phyloP scores from a whole-genome alignment of 2,888 invertebrate species.

The Ichneumon xanthorius region DNA sequence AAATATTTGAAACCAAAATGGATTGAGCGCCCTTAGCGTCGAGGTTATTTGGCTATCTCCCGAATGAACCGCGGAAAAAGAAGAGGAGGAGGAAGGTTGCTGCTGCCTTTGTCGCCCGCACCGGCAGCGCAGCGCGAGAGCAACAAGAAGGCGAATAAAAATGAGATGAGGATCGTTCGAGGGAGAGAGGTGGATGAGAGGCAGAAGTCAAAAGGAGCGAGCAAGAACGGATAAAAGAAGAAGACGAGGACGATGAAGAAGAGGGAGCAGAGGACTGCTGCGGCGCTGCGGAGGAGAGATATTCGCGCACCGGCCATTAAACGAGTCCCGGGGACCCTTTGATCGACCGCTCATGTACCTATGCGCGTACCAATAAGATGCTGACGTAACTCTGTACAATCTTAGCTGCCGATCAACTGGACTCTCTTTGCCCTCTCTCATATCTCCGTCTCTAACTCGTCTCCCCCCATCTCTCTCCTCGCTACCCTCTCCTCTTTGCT shows the following conservation, averaged over 20 bases:
- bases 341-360: conserved; percentile 81
- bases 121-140: conserved; percentile 26
- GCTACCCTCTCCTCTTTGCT: conserved; percentile 59
- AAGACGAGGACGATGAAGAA: conserved; percentile 38
- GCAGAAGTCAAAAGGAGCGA: conserved; percentile 46
- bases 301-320: conserved; percentile 77
- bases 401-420: conserved; percentile 80
- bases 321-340: conserved; percentile 78
- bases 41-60: conserved; percentile 3
- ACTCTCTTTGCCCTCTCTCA: conserved; percentile 63
- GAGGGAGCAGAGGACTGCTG: conserved; percentile 53
- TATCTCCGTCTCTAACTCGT: conserved; percentile 38
- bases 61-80: neutral
- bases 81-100: conserved; percentile 19
- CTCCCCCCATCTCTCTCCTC: conserved; percentile 41
- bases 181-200: conserved; percentile 32
- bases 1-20: neutral
- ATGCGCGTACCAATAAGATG: conserved; percentile 81
- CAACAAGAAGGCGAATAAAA: conserved; percentile 41
- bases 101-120: conserved; percentile 28
- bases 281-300: conserved; percentile 63
- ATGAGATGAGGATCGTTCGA: conserved; percentile 29
- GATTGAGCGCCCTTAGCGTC: neutral
- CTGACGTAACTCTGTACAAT: conserved; percentile 83
- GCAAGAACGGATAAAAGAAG: conserved; percentile 31